Evolutionary conservation across 2,113 vertebrate genomes (phyloP).

Genomic region (Cyprinus carpio): DNA sequence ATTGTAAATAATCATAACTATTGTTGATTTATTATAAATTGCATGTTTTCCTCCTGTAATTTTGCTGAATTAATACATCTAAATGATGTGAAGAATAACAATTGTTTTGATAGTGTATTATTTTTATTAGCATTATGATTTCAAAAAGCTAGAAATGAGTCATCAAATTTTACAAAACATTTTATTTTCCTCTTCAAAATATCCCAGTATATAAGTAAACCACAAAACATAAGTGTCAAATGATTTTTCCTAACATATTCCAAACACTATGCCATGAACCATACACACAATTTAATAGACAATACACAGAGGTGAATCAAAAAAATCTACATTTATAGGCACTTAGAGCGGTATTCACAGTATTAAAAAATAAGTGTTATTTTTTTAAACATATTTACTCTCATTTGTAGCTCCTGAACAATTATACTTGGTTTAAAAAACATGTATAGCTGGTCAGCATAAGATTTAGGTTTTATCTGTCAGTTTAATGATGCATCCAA

Average conservation of each 20-base stretch:
- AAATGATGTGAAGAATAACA: background rate
- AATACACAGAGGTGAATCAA: background rate
- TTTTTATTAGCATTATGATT: background rate
- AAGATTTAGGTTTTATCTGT: slow-evolving; percentile 25
- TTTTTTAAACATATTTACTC: background rate
- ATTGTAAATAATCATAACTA: background rate
- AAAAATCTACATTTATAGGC: slow-evolving; percentile 38
- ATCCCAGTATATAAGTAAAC: background rate
- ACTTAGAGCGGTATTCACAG: slow-evolving; percentile 44
- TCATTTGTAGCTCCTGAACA: slow-evolving; percentile 38
- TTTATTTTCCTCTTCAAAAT: slow-evolving; percentile 35
- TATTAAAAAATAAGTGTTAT: slow-evolving; percentile 37
- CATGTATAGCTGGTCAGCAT: background rate
- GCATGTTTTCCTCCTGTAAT: background rate
- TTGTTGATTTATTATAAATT: background rate
- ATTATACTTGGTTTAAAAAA: slow-evolving; percentile 4
- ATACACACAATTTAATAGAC: slow-evolving; percentile 7
- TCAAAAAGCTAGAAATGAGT: background rate
- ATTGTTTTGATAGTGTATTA: background rate
- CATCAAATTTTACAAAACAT: background rate
- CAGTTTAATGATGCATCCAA: slow-evolving; percentile 5
- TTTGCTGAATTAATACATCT: background rate
- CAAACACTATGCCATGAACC: background rate
- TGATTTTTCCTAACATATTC: slow-evolving; percentile 15
- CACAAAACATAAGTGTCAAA: background rate